phyloP scores from a whole-genome alignment of 2,113 vertebrate species.

The Pongo abelii region DNA sequence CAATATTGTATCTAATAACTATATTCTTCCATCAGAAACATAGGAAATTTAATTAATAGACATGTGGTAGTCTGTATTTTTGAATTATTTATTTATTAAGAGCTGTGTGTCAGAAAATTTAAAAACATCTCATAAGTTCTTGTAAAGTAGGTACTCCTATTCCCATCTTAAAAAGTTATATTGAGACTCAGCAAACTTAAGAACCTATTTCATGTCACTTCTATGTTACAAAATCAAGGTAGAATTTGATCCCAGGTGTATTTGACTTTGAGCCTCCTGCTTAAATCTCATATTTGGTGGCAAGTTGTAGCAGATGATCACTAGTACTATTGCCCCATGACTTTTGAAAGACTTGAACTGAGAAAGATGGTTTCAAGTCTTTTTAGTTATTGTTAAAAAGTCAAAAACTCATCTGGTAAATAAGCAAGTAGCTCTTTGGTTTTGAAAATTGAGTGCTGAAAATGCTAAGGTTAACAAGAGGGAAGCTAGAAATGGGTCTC shows the following conservation, averaged over 20 bases:
- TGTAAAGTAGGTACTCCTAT: background rate
- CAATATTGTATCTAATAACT: background rate
- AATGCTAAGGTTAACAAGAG: constrained; percentile 24
- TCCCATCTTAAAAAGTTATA: background rate
- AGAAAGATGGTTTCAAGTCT: constrained; percentile 10
- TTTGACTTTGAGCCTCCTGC: background rate
- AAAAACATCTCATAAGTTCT: background rate
- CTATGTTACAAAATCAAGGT: background rate
- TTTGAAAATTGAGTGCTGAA: constrained; percentile 26
- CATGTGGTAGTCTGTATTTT: background rate
- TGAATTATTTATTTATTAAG: background rate
- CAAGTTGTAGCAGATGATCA: background rate
- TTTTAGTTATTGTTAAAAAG: background rate
- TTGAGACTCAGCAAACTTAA: background rate
- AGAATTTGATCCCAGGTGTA: background rate
- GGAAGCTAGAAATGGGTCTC: background rate
- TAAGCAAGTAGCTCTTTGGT: constrained; percentile 19
- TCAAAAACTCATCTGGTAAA: constrained; percentile 13
- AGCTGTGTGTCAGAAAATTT: background rate
- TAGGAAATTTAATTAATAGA: background rate
- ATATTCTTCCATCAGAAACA: background rate
- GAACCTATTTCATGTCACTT: background rate
- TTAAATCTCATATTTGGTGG: background rate
- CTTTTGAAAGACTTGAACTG: background rate
- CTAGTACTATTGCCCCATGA: background rate